Evolutionary conservation across 2,888 invertebrate genomes (phyloP), one percentile per base, ranked within the genome.

Genomic region (Thera obeliscata): DNA sequence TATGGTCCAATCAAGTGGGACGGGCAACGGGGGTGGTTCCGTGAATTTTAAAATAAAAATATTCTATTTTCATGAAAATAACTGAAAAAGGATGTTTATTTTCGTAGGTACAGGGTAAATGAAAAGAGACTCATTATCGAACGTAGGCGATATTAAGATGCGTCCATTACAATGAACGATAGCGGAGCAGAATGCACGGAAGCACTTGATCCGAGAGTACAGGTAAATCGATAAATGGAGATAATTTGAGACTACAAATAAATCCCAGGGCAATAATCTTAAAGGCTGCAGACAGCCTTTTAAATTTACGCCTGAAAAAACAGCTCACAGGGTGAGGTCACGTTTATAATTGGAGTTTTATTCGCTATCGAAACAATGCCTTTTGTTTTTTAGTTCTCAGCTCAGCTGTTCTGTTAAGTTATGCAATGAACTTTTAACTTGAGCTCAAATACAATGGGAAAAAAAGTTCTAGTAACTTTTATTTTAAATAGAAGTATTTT

Each of bases 151-250:
- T 82, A 81, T 78, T 84, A 89, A 84, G 82, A 93, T 91, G 89
- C 69, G 70, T 83, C 77, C 76, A 67, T 76, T 81, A 93, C 84
- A 87, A 95, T 95, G 95, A 94, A 94, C 87, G 95, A 95, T 88
- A 94, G 91, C 91, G 91, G 93, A 70, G 90, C 93, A 65, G 95
- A 95, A 87, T 93, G 93, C 87, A 93, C 94, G 81, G 96, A 96
- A 94, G 95, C 96, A 75, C 95, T 97, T 84, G 97, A 97, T 94
- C 97, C 97, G 66, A 94, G 97, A 87, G 96, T 97, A 82, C 97
- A 97, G 95, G 96, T 96, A 83, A 89, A 91, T 88, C 88, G 79
- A 88, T 89, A 87, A 79, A 86, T 82, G 74, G 81, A 76, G 76
- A 74, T 69, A 75, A 73, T 70, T 62, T 70, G 4, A 6, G 36